Evolutionary conservation across 2,888 invertebrate genomes (phyloP), one percentile per base, ranked within the genome.

Genomic region (Cylindroiulus punctatus): DNA sequence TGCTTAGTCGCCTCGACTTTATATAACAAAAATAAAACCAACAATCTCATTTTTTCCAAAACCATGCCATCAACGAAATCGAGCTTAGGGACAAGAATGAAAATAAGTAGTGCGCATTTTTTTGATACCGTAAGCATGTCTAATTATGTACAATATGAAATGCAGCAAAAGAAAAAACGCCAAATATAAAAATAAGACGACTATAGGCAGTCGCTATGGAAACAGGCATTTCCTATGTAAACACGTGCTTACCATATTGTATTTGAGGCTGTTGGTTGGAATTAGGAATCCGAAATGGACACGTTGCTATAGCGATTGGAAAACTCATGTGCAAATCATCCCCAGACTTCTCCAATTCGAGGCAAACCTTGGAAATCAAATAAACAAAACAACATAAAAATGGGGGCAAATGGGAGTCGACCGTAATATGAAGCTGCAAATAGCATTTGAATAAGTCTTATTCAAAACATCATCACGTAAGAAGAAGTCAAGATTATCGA

Each of bases 271-370:
- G 92, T 88, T 92, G 92, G 88, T 92, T 92, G n/a, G 93, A 92
- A 90, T 94, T 94, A 1, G 94, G 94, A 90, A 94, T 94, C 88
- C 94, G 90, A 90, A 94, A 94, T 83, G 95, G 95, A 88, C 95
- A 93, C 8, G 95, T 95, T 65, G 94, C 95, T 88, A 95, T 94
- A 84, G 94, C 95, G 85, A 95, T 92, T 14, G 95, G 95, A 89
- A 95, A 95, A 89, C 94, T 94, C 91, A 95, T 93, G 89, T 94
- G 93, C 87, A 95, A 92, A 88, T 94, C 93, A 89, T 95, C 95
- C 82, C 93, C 93, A 47, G 94, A 93, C 89, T 94, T 94, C 89
- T 94, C 94, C 89, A 94, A 93, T 89, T 94, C 94, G 88, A 95
- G 91, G 90, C 93, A 94, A 14, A 95, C 93, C 95, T 95, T 90